These are phyloP conservation scores for Protonibea diacanthus DNA, from an alignment of 2,797 vertebrate species.

Conservation along the genomic window DNA sequence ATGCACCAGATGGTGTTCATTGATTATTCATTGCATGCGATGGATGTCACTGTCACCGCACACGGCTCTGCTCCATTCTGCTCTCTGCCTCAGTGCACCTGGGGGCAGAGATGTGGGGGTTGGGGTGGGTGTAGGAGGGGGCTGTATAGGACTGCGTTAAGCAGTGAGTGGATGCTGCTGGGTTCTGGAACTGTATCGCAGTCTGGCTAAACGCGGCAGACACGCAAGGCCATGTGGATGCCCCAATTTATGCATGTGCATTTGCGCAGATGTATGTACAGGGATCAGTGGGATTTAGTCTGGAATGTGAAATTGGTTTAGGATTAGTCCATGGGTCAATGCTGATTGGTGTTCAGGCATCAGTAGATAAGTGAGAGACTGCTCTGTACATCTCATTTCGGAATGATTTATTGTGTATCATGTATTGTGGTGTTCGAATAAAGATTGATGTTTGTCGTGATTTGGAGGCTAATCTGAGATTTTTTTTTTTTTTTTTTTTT, in stretches of 20 bases:
- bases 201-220: slow-evolving; percentile 13
- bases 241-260: slow-evolving; percentile 23
- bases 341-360: slow-evolving; percentile 35
- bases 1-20: slow-evolving; percentile 88
- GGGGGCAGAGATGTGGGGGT: slow-evolving; percentile 58
- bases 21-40: slow-evolving; percentile 89
- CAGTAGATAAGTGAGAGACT: slow-evolving; percentile 5
- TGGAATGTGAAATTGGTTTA: slow-evolving; percentile 39
- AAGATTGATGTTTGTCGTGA: slow-evolving; percentile 21
- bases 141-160: slow-evolving; percentile 35
- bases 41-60: slow-evolving; percentile 85
- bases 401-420: slow-evolving; percentile 28
- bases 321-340: slow-evolving; percentile 56
- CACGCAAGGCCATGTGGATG: background rate
- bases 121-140: background rate
- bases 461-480: slow-evolving; percentile 33
- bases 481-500: slow-evolving; percentile 25
- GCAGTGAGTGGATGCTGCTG: slow-evolving; percentile 34
- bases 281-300: slow-evolving; percentile 61
- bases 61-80: slow-evolving; percentile 77
- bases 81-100: slow-evolving; percentile 77
- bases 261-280: slow-evolving; percentile 46
- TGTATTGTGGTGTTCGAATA: slow-evolving; percentile 19
- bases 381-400: slow-evolving; percentile 21
- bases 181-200: slow-evolving; percentile 29